Evolutionary conservation across 2,113 vertebrate genomes (phyloP).

Genomic region (Charadrius vociferus): DNA sequence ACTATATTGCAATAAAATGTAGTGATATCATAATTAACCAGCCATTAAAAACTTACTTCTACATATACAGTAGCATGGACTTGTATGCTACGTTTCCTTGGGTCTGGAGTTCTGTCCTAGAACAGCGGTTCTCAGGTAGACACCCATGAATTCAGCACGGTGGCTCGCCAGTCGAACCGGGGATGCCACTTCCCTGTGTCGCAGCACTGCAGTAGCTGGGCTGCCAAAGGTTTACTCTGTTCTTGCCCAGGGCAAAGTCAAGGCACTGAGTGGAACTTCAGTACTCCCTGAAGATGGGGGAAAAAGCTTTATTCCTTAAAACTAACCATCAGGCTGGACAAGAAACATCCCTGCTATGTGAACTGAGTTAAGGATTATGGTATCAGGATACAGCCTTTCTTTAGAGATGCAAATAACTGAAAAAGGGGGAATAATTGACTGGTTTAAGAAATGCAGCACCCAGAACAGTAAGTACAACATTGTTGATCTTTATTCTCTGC

Average conservation of each 20-base stretch:
- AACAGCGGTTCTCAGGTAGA: rapidly evolving
- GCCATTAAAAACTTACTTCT: conserved; percentile 85
- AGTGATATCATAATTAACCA: conserved; percentile 86
- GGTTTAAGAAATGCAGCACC: not conserved
- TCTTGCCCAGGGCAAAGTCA: not conserved
- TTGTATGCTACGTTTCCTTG: not conserved
- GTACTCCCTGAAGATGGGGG: not conserved
- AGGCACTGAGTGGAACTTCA: too few relatives aligned
- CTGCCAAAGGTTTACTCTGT: not conserved
- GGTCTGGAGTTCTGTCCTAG: not conserved
- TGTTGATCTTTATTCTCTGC: conserved; percentile 12
- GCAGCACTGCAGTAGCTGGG: rapidly evolving
- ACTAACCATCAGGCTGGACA: not conserved
- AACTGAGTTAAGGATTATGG: not conserved
- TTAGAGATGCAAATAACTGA: not conserved
- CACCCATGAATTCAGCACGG: rapidly evolving
- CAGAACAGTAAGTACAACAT: not conserved
- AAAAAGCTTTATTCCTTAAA: not conserved
- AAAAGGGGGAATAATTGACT: not conserved
- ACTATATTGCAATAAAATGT: conserved; percentile 89
- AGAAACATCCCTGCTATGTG: rapidly evolving
- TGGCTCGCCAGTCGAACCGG: rapidly evolving
- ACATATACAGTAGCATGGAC: conserved; percentile 55
- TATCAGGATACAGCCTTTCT: not conserved
- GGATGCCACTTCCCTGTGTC: not conserved